Evolutionary conservation across 2,113 vertebrate species (phyloP).

Genomic region (Peucedramus taeniatus): DNA sequence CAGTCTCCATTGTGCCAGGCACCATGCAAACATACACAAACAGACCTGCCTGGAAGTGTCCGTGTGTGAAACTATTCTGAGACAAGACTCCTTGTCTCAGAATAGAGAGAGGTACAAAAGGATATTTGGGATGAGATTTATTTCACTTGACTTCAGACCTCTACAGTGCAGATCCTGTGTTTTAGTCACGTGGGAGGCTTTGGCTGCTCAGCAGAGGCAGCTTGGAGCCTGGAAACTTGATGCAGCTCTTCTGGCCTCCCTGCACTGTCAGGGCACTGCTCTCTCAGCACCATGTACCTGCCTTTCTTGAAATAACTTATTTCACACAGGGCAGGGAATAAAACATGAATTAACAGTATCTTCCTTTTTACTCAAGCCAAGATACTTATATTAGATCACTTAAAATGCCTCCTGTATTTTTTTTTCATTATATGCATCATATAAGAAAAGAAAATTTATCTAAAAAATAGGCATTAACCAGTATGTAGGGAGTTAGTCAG

Average conservation of each 20-base stretch:
- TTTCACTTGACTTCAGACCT: background rate
- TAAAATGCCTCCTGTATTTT: background rate
- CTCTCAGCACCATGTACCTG: rapidly evolving
- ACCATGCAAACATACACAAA: background rate
- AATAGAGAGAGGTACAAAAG: background rate
- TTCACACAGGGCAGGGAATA: background rate
- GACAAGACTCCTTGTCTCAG: background rate
- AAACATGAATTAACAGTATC: background rate
- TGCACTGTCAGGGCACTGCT: background rate
- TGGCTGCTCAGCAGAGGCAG: background rate
- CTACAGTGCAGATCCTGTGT: background rate
- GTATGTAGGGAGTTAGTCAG: background rate
- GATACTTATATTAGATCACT: background rate
- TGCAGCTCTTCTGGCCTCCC: background rate
- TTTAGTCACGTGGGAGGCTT: background rate
- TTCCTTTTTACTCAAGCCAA: background rate
- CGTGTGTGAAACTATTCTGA: background rate
- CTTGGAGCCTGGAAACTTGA: background rate
- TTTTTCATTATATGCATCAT: background rate
- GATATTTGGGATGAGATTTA: background rate
- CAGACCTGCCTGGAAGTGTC: background rate
- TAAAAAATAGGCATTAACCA: background rate
- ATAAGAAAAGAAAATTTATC: background rate
- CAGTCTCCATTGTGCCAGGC: background rate
- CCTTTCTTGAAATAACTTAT: background rate